Conservation (phyloP, 2,888 invertebrate genomes). For the Sesia bembeciformis region DNA sequence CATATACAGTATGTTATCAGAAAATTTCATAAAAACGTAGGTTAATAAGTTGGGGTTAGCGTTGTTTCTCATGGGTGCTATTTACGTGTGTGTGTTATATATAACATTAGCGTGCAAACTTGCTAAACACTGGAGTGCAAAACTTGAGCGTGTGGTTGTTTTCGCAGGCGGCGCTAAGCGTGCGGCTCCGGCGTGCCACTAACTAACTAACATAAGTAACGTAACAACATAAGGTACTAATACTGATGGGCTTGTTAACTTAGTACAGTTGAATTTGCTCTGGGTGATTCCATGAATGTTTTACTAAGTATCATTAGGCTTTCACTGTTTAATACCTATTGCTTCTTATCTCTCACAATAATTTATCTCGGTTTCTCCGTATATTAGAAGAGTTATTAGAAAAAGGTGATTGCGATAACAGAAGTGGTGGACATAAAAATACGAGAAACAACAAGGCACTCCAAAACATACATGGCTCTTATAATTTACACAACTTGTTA, state of each 20-base stretch:
- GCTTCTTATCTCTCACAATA: neutral
- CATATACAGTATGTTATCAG: neutral
- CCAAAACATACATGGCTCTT: too few species aligned
- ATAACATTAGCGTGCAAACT: too few species aligned
- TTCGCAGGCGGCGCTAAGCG: slow-evolving; percentile 70
- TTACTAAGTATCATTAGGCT: neutral
- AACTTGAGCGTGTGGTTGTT: slow-evolving; percentile 51
- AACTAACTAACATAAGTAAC: slow-evolving; percentile 57
- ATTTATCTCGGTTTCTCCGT: too few species aligned
- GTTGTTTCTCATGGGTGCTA: too few species aligned
- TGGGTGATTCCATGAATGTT: neutral
- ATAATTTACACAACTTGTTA: too few species aligned
- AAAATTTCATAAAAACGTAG: too few species aligned
- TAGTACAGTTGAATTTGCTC: slow-evolving; percentile 37
- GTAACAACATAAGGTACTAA: slow-evolving; percentile 66
- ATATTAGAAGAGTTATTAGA: too few species aligned
- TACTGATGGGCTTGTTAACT: slow-evolving; percentile 53
- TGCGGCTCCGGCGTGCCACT: slow-evolving; percentile 38
- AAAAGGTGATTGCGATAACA: too few species aligned
- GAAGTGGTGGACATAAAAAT: too few species aligned
- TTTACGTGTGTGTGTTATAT: too few species aligned
- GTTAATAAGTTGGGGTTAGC: too few species aligned
- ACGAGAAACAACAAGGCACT: too few species aligned
- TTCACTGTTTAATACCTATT: neutral
- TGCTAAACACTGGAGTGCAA: neutral